Base-by-base conservation (phyloP, 2,113 vertebrate species). In the Hipposideros armiger region DNA sequence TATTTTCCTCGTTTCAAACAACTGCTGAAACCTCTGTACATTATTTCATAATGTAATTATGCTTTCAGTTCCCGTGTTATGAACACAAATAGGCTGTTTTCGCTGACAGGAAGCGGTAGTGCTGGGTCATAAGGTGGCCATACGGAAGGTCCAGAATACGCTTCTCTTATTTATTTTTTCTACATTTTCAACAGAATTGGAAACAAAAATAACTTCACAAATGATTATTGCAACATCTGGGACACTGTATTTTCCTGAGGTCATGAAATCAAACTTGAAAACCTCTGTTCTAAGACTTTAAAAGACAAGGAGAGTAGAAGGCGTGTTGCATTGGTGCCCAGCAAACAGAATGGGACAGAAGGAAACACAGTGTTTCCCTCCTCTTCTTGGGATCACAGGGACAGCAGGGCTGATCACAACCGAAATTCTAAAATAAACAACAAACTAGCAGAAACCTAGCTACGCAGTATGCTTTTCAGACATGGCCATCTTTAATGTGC, bases 341-440 rank as follows among this genome's bases (percentile, higher is more conserved):
- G 47, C 1, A 32, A 36, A 66, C 19, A 87, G 67, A 32, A 16
- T 0, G 7, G 16, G 16, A 28, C 13, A 13, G 69, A 19, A 72
- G 7, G 2, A 7, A 1, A 50, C 26, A 28, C 4, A 19, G 11
- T 0, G 0, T 22, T 3, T 73, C 7, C 11, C 11, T n/a, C 17
- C 10, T 95, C 30, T 72, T 83, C 84, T 60, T 47, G 64, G 77
- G 36, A 47, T 28, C 72, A 11, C 5, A 60, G 52, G 69, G 14
- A 60, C 6, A 80, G 28, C 16, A 56, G 32, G 17, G 5, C 17
- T n/a, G 56, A 67, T 36, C 17, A 50, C 30, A 90, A 84, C 16
- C 76, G 24, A 78, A 52, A 36, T 11, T 69, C 83, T 32, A 87
- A 74, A 86, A 52, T 22, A 32, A 90, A 42, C 19, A 40, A 14